Base-by-base conservation (phyloP, 2,888 invertebrate species). In the Octonoba sinensis region DNA sequence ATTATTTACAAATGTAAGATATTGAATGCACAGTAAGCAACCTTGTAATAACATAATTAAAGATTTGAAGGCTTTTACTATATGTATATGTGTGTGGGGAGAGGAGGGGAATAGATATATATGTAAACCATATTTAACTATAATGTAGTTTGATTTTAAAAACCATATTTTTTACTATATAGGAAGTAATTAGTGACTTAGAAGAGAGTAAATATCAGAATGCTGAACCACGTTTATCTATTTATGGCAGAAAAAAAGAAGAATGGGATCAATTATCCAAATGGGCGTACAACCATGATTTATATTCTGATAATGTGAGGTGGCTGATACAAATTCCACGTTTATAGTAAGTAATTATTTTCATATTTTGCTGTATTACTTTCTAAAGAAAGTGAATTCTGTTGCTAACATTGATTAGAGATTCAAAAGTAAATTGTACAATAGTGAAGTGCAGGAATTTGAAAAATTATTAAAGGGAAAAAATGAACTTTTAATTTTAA, bases 121-220 rank as follows among this genome's bases (percentile, higher is more conserved):
- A 27, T 27, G 27, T 6, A 27, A 27, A 27, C 6, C 27, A 27
- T 27, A 27, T 27, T 27, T 27, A 27, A 27, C 27, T 27, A 27
- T 27, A 6, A 27, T 27, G 27, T 6, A 27, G 2, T 27, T 27
- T 27, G 6, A 27, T 27, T 27, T 27, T 27, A 3, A 27, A 27
- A 27, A 27, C 6, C 27, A 27, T 27, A 6, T 27, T 27, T 27
- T 27, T 27, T 27, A 56, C 8, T 20, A 66, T 76, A 8, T 86
- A 94, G 93, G 99, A 99, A 90, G 98, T 99, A 1, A 93, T 96
- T 73, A 93, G 92, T 78, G 99, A 99, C 89, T 90, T 99, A 74
- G 98, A 99, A 88, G 99, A 99, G 90, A 96, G 96, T 86, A 99
- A 99, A 89, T 99, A 99, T 89, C 99, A 99, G 90, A 99, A 99